Evolutionary conservation across 1,140 invertebrate genomes (phyloP).

Genomic region (Cydia fagiglandana): DNA sequence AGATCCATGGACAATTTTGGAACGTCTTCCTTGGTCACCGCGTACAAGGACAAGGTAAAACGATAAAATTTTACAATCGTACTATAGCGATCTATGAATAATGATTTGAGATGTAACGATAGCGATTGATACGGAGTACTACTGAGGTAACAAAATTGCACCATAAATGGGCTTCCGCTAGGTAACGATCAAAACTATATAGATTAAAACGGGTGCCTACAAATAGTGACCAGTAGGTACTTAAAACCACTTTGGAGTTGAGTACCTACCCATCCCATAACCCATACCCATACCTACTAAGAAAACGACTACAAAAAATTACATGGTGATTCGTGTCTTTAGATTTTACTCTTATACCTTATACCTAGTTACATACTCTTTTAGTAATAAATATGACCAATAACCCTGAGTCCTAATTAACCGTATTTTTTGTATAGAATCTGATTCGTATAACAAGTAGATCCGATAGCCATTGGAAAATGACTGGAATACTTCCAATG

Average conservation of each 20-base stretch:
- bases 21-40: slow-evolving; percentile 1
- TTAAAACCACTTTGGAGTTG: too few relatives aligned
- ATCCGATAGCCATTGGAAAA: background rate
- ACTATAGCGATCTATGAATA: background rate
- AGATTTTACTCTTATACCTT: too few relatives aligned
- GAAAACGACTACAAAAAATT: too few relatives aligned
- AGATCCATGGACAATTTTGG: background rate
- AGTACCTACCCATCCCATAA: too few relatives aligned
- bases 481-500: background rate
- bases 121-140: background rate
- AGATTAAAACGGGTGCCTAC: too few relatives aligned
- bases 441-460: background rate
- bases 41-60: background rate
- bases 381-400: too few relatives aligned
- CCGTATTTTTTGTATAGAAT: background rate
- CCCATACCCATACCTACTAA: too few relatives aligned
- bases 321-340: too few relatives aligned
- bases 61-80: background rate
- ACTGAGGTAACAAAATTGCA: background rate
- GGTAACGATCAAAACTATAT: background rate
- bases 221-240: too few relatives aligned
- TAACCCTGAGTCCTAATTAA: background rate
- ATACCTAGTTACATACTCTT: too few relatives aligned
- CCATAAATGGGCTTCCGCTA: background rate
- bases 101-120: slow-evolving; percentile 5